Conservation (phyloP, 2,888 invertebrate genomes). For the Drosophila colorata region DNA sequence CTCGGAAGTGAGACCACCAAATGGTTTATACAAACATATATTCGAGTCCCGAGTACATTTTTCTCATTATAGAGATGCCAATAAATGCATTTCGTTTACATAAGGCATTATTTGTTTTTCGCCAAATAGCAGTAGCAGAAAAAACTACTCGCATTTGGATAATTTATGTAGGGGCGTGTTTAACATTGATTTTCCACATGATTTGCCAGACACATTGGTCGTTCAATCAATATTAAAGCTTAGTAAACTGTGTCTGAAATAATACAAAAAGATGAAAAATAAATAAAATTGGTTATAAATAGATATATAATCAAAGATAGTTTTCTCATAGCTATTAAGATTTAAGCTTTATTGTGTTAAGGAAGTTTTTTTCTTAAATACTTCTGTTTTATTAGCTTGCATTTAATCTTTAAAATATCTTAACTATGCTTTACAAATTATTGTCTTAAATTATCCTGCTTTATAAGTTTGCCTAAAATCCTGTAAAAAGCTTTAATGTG, state of each 20-base stretch:
- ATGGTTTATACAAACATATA: conserved; percentile 22
- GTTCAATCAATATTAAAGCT: conserved; percentile 2
- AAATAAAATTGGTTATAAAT: too few species aligned
- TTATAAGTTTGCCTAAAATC: not conserved
- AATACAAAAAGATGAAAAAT: too few species aligned
- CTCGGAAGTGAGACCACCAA: conserved; percentile 45
- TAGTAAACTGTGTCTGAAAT: too few species aligned
- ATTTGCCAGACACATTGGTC: not conserved
- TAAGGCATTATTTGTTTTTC: conserved; percentile 45
- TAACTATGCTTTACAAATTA: not conserved
- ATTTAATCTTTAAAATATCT: not conserved
- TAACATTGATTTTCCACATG: conserved; percentile 24
- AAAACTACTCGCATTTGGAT: not conserved
- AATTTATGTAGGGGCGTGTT: conserved; percentile 31
- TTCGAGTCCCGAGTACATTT: conserved; percentile 22
- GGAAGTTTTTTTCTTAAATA: not conserved
- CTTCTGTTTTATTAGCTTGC: not conserved
- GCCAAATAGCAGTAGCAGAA: conserved; percentile 3
- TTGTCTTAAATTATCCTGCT: not conserved
- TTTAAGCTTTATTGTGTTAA: too few species aligned
- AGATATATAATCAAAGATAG: too few species aligned
- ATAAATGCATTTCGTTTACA: conserved; percentile 59
- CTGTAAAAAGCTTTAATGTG: not conserved
- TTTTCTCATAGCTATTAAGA: too few species aligned
- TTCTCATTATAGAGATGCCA: conserved; percentile 47